phyloP scores from a whole-genome alignment of 1,140 invertebrate species.

The Drosophila santomea region DNA sequence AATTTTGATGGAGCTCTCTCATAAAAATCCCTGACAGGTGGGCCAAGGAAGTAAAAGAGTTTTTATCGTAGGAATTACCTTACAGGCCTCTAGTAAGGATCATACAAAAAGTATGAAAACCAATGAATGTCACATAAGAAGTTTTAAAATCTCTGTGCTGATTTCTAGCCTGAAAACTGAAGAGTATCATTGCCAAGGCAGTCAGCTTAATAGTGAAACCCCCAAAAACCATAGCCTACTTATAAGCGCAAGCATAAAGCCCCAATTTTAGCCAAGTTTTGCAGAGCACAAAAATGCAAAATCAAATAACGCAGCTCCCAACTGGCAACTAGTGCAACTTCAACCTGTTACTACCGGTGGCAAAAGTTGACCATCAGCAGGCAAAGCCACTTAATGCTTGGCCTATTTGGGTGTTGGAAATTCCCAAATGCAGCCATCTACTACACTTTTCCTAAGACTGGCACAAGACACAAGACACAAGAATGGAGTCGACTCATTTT shows the following conservation, averaged over 20 bases:
- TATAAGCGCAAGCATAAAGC: not conserved
- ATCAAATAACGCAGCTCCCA: not conserved
- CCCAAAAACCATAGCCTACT: not conserved
- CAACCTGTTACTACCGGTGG: not conserved
- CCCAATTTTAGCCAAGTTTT: not conserved
- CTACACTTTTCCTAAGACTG: not conserved
- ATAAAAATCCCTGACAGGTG: slow-evolving; percentile 39
- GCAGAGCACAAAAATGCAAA: not conserved
- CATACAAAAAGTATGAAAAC: no score
- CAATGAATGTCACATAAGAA: no score
- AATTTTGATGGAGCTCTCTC: slow-evolving; percentile 25
- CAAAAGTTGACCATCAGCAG: slow-evolving; percentile 10
- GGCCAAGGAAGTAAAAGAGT: not conserved
- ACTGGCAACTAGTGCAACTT: not conserved
- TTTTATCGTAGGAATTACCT: not conserved
- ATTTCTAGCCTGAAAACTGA: no score
- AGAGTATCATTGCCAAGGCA: no score
- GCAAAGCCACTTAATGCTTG: slow-evolving; percentile 5
- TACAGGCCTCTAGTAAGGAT: no score
- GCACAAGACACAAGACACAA: not conserved
- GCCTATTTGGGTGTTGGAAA: slow-evolving; percentile 5
- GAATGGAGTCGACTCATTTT: slow-evolving; percentile 12
- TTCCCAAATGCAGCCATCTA: not conserved
- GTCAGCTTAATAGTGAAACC: no score
- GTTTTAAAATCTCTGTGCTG: no score